Evolutionary conservation across 2,113 vertebrate genomes (phyloP), one percentile per base, ranked within the genome.

Genomic region (Podilymbus podiceps): DNA sequence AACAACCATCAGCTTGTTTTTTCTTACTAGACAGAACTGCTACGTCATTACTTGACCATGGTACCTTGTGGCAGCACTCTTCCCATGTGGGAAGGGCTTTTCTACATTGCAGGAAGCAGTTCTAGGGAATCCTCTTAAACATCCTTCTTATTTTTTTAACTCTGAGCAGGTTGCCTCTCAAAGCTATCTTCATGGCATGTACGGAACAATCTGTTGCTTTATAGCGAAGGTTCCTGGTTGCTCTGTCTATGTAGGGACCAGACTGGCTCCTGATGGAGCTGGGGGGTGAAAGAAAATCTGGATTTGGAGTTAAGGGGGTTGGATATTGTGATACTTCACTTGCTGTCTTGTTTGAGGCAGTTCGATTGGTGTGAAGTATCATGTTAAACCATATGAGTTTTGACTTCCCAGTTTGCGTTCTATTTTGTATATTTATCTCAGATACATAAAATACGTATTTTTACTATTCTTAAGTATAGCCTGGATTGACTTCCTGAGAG

Each of bases 81-180:
- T 86, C 18, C 67, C 7, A 1, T 24, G 55, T 0, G 0, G 75
- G 33, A 75, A 17, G 28, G 38, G 24, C 59, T 79, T 69, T 76
- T 44, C 59, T 78, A 3, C n/a, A 19, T 44, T 87, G 68, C 50
- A 77, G 59, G 64, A 63, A 67, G 69, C 25, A 71, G 6, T 83
- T 90, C 35, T 63, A 24, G 59, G 35, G 38, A 81, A 31, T 81
- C 50, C n/a, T 88, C 50, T 24, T 44, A 33, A 86, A 62, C 6
- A 40, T 24, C 1, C 9, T 46, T 46, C 1, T 14, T 15, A 0
- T 4, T 74, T 59, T 75, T 66, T 15, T 4, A 52, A 30, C 60
- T 85, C 35, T 47, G 49, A 53, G 35, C 58, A 64, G 25, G 6
- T 49, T 83, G 49, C 11, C 8, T 56, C 25, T 81, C 79, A 56